Evolutionary conservation across 2,113 vertebrate genomes (phyloP).

Genomic region (Isichthys henryi): DNA sequence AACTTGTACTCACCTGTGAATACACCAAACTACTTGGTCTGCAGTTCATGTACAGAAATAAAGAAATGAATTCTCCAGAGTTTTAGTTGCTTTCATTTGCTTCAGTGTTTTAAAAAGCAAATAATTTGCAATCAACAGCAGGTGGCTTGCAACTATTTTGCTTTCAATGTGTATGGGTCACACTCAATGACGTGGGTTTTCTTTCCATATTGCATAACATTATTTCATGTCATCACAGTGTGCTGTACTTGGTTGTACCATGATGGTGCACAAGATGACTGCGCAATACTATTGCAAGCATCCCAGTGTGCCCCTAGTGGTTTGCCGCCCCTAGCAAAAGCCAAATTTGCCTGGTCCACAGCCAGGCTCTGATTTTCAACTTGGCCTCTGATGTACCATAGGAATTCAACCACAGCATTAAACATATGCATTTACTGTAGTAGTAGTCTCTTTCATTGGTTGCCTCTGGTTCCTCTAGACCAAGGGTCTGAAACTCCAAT

Average conservation of each 20-base stretch:
- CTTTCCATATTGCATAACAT: neutral
- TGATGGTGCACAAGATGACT: neutral
- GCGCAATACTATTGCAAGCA: neutral
- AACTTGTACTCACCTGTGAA: no score
- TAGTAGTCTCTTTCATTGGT: neutral
- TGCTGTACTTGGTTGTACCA: neutral
- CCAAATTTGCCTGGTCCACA: neutral
- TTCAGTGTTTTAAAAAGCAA: no score
- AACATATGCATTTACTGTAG: neutral
- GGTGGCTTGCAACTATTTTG: no score
- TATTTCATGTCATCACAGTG: neutral
- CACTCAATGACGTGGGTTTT: neutral
- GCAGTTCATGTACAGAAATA: no score
- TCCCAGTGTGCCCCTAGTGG: neutral
- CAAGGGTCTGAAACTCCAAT: no score
- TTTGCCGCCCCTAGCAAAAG: neutral
- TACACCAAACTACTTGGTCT: no score
- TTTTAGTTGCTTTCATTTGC: no score
- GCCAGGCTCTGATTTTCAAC: neutral
- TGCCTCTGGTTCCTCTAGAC: neutral
- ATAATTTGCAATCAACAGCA: no score
- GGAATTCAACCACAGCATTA: neutral
- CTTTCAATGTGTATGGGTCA: no score
- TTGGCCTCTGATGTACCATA: neutral
- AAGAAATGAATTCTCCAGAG: no score